Evolutionary conservation across 2,113 vertebrate genomes (phyloP), one percentile per base, ranked within the genome.

Genomic region (Grammomys surdaster): DNA sequence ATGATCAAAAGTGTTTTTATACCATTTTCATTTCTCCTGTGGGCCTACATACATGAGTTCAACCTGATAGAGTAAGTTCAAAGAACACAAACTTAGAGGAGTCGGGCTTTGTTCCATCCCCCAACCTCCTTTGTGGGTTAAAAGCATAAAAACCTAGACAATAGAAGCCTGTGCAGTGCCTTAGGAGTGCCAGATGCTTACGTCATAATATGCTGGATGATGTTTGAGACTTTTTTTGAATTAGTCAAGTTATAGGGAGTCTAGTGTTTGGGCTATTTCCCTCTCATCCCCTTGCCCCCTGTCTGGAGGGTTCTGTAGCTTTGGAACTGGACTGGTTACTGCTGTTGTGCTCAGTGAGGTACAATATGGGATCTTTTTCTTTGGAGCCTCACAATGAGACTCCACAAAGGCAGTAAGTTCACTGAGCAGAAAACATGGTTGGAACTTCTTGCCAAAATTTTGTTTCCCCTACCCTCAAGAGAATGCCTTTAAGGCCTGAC

Each of bases 81-180:
- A 77, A 97, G 67, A 85, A 48, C 31, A 9, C 70, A 94, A 33
- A n/a, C 51, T 97, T 92, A 0, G 73, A 80, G 75, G 17, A 85
- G 70, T 87, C 19, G 6, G 33, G 7, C 72, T 94, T 58, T 80
- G 26, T 33, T 43, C 16, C 65, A 81, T 24, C 19, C 5, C 26
- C 60, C 82, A 58, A 14, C 13, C 13, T 58, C 7, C 16, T 43
- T 92, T 86, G 19, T 89, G 24, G 19, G 31, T 72, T 82, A 54
- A n/a, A 73, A 95, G 73, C 36, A 5, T 89, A 93, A 95, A 94
- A 72, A 76, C 40, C 69, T 75, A 78, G 54, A 91, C 78, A 88
- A 60, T 72, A 76, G 22, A 90, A 94, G 58, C 51, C 86, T 76
- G 10, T 95, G 80, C 73, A 82, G n/a, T 94, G 56, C 54, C 14